Percentiles rank a stretch among this genome's conserved stretches.
phyloP scores from a whole-genome alignment of 1,140 invertebrate species.

The Nasonia giraulti region DNA sequence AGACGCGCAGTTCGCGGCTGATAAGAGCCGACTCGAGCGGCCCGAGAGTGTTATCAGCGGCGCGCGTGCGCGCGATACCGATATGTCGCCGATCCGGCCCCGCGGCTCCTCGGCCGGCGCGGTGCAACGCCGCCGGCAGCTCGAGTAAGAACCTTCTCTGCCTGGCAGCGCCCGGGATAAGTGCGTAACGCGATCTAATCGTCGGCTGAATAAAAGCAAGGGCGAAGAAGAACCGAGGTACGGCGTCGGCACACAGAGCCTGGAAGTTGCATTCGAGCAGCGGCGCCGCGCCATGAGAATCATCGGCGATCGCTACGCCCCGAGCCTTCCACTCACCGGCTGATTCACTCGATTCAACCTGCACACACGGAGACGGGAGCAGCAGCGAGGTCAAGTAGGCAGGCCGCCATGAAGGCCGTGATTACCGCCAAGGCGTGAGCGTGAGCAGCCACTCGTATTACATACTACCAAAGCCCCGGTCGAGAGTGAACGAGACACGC shows the following conservation, averaged over 20 bases:
- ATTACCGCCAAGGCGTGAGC: not conserved
- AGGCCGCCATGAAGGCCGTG: not conserved
- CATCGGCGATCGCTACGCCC: not conserved
- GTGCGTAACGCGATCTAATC: not conserved
- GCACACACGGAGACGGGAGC: too few relatives aligned
- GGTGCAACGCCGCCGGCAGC: not conserved
- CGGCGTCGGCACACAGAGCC: not conserved
- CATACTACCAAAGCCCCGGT: not conserved
- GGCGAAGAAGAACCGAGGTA: not conserved
- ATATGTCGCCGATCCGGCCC: not conserved
- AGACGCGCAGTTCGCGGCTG: too few relatives aligned
- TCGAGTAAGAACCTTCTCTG: not conserved
- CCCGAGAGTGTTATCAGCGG: too few relatives aligned
- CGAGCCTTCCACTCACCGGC: constrained; percentile 20
- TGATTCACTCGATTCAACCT: not conserved
- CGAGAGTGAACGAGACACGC: not conserved
- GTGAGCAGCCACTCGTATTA: not conserved
- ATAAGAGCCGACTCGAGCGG: too few relatives aligned
- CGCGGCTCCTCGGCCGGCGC: not conserved
- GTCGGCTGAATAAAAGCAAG: not conserved
- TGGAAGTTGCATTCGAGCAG: not conserved
- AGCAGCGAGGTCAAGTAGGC: not conserved
- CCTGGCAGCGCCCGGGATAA: not conserved
- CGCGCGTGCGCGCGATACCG: not conserved
- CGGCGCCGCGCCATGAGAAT: not conserved